Base-by-base conservation (phyloP, 1,140 invertebrate genomes). In the Conopomorpha cramerella region DNA sequence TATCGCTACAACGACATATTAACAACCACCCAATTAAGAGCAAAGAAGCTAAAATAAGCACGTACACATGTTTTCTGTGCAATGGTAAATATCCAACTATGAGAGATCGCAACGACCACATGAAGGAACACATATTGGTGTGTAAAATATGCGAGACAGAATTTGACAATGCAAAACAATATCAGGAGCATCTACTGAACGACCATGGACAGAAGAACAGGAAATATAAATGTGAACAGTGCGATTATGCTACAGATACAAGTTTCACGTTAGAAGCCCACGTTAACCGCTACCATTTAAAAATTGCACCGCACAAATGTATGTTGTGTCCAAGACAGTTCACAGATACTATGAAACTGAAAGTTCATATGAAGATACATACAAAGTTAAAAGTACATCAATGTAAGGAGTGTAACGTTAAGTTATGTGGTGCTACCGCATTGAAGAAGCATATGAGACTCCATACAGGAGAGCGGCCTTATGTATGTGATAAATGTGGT, bases 391-490 rank as follows among this genome's bases (percentile, higher is more conserved):
- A 34, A 23, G 32, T 34, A 3, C n/a, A n/a, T n/a, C n/a, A n/a
- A n/a, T 34, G 32, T 15, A 19, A 34, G 11, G 25, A 14, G 6
- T 34, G 32, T 10, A 19, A 19, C 1, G 32, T 19, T 18, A 11
- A 34, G 11, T 25, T 34, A 14, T 1, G 18, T 3, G 32, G 32
- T 3, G 18, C 32, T 0, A 34, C 32, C 3, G 32, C 32, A 14
- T 23, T 34, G 15, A 34, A 34, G 19, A 34, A 34, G 10, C 32
- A 34, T 14, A 23, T 11, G 25, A 14, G 32, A 10, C 2, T 34
- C 10, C 32, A 34, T 4, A 34, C 32, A 3, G 32, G 32, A 14
- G 32, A 34, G 7, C 19, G 18, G 1, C 32, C 32, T 8, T 34
- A 34, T 15, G 10, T 13, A 2, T 34, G 32, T 12, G 11, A 7